A percentile compares a stretch with the other conserved stretches of the same genome.
These are phyloP conservation scores for Cryptotis parvus DNA, from an alignment of 2,113 vertebrate genomes.

Conservation along the genomic window DNA sequence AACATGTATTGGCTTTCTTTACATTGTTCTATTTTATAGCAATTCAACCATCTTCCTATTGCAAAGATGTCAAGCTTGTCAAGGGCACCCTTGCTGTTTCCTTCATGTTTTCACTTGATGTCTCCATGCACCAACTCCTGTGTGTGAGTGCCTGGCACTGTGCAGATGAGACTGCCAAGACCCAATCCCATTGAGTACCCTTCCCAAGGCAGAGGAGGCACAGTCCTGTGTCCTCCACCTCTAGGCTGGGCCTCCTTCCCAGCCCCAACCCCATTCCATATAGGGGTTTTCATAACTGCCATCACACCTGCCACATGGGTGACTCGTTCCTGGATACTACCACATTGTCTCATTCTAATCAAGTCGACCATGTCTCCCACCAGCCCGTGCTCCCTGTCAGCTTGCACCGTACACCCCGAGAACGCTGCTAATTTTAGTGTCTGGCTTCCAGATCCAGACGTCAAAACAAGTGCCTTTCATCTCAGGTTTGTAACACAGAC, in stretches of 20 bases:
- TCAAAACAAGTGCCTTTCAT: slow-evolving; percentile 86
- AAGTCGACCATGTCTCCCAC: background rate
- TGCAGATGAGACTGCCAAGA: background rate
- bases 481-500: slow-evolving; percentile 83
- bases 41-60: too few relatives aligned
- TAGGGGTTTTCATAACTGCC: background rate
- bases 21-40: too few relatives aligned
- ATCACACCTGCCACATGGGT: background rate
- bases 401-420: slow-evolving; percentile 40
- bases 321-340: background rate
- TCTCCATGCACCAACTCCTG: too few relatives aligned
- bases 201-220: background rate
- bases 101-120: background rate
- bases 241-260: background rate
- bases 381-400: background rate
- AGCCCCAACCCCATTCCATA: background rate
- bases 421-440: slow-evolving; percentile 77
- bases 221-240: rapidly evolving
- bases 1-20: too few relatives aligned
- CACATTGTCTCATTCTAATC: slow-evolving; percentile 31
- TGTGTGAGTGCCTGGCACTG: background rate
- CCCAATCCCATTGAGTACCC: background rate
- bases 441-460: slow-evolving; percentile 84
- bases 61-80: too few relatives aligned
- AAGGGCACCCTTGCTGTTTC: background rate